phyloP scores from a whole-genome alignment of 2,797 vertebrate genomes.

The Gallinago nigripennis region DNA sequence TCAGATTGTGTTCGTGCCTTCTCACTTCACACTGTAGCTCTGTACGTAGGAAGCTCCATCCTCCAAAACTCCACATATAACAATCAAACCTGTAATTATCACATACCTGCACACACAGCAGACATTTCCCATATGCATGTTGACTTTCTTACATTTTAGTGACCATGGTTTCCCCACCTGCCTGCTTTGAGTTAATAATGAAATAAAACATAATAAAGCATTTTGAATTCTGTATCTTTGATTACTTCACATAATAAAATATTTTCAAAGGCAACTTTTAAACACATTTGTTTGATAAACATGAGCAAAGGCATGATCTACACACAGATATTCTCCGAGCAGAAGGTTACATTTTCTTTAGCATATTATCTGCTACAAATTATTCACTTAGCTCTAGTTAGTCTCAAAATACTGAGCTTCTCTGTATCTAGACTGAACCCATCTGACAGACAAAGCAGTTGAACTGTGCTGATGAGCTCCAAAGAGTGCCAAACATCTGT shows the following conservation, averaged over 20 bases:
- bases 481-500: conserved; percentile 62
- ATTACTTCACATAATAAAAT: background rate
- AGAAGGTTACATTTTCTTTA: conserved; percentile 11
- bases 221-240: background rate
- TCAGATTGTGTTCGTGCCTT: background rate
- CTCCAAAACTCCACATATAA: background rate
- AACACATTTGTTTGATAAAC: background rate
- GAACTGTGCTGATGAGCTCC: conserved; percentile 57
- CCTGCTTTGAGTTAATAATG: background rate
- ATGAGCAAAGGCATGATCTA: background rate
- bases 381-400: conserved; percentile 13
- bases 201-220: rapidly evolving
- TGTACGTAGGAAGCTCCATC: rapidly evolving
- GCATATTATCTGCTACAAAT: background rate
- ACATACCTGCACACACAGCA: background rate
- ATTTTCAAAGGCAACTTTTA: background rate
- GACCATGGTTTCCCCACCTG: rapidly evolving
- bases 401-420: conserved; percentile 7
- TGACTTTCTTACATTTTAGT: background rate
- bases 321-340: background rate
- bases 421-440: conserved; percentile 9
- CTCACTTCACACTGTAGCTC: background rate
- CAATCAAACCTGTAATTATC: background rate
- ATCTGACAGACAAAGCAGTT: conserved; percentile 47
- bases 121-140: background rate